phyloP scores from a whole-genome alignment of 2,113 vertebrate species.

The Labrus mixtus region DNA sequence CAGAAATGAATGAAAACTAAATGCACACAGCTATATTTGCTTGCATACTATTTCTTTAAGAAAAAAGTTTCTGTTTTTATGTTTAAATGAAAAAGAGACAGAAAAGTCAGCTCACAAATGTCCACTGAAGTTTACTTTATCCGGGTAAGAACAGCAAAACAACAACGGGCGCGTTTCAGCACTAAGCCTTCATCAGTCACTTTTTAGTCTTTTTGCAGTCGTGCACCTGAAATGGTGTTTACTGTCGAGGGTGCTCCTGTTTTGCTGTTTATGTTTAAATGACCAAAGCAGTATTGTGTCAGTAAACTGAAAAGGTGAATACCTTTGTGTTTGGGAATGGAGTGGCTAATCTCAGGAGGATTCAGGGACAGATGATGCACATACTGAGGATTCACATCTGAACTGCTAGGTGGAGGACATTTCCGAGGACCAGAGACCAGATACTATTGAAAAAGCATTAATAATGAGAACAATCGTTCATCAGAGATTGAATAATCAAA shows the following conservation, averaged over 20 bases:
- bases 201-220: no score
- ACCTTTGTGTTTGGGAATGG: slow-evolving; percentile 49
- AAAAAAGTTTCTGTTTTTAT: neutral
- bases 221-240: no score
- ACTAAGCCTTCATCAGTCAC: no score
- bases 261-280: neutral
- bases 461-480: neutral
- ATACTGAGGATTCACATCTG: slow-evolving; percentile 65
- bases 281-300: neutral
- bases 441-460: slow-evolving; percentile 28
- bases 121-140: no score
- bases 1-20: no score
- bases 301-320: neutral
- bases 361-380: slow-evolving; percentile 42
- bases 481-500: neutral
- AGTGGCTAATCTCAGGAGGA: slow-evolving; percentile 35
- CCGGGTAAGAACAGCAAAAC: no score
- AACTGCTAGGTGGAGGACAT: neutral
- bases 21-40: no score
- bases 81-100: neutral
- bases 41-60: no score
- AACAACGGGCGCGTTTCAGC: no score
- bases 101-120: no score
- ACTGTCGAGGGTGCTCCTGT: no score
- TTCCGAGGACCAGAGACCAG: slow-evolving; percentile 4